Evolutionary conservation across 2,113 vertebrate genomes (phyloP).

Genomic region (Malurus melanocephalus): DNA sequence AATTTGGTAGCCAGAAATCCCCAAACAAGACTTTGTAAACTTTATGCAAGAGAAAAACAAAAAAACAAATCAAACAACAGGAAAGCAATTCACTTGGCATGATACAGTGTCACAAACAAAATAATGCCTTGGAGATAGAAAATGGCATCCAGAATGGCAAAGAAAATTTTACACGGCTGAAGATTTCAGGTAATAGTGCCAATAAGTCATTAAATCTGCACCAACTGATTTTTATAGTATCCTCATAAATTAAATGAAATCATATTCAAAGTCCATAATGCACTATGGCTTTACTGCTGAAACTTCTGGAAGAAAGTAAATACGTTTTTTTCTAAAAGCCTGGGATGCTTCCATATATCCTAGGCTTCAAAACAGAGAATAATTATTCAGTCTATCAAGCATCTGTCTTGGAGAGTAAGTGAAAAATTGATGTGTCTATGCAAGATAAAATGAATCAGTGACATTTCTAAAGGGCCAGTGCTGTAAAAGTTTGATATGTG

Average conservation of each 20-base stretch:
- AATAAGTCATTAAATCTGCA: not conserved
- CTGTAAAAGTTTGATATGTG: not conserved
- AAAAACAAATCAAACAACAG: not conserved
- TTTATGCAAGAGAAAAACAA: not conserved
- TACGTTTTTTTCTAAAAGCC: not conserved
- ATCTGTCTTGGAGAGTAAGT: not conserved
- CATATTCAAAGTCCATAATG: not conserved
- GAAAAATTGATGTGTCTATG: not conserved
- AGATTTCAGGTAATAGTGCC: not conserved
- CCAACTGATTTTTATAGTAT: not conserved
- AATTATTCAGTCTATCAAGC: not conserved
- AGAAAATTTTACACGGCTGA: not conserved
- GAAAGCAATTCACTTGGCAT: not conserved
- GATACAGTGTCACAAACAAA: not conserved
- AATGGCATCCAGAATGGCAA: not conserved
- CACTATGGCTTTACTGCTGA: not conserved
- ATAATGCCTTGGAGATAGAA: not conserved
- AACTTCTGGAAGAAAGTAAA: not conserved
- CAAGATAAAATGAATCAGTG: not conserved
- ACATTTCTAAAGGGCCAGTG: not conserved
- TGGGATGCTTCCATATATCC: not conserved
- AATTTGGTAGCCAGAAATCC: not conserved
- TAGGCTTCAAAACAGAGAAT: not conserved
- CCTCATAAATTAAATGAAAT: slow-evolving; percentile 1
- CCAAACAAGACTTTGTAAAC: not conserved